Conservation (phyloP, 2,113 vertebrate species). For the Gobius niger region DNA sequence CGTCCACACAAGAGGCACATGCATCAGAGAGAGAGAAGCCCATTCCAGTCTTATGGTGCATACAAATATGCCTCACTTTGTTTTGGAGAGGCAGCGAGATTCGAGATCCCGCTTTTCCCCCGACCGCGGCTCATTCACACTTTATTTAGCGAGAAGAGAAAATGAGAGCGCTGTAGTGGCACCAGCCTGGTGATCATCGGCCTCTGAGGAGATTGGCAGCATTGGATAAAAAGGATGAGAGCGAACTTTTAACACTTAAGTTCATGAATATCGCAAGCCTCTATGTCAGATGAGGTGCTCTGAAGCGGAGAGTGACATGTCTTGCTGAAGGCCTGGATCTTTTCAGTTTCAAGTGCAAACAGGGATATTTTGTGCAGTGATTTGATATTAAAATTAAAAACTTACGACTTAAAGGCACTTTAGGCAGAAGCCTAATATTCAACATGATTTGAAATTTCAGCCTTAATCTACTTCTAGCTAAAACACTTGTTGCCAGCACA, state of each 20-base stretch:
- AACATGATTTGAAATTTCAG: too few species aligned
- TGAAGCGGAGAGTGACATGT: too few species aligned
- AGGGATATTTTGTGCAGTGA: too few species aligned
- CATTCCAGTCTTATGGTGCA: conserved; percentile 56
- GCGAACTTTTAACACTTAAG: neutral
- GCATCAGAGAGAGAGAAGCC: conserved; percentile 45
- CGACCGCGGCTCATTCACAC: conserved; percentile 31
- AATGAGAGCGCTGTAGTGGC: conserved; percentile 20
- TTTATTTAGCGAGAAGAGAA: conserved; percentile 33
- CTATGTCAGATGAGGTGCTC: neutral
- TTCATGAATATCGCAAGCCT: neutral
- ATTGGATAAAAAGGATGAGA: neutral
- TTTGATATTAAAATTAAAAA: too few species aligned
- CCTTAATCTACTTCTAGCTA: too few species aligned
- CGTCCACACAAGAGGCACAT: conserved; percentile 16
- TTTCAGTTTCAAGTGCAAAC: too few species aligned
- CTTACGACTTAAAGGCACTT: too few species aligned
- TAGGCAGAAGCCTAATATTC: too few species aligned
- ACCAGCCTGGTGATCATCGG: conserved; percentile 12
- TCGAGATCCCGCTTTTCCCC: conserved; percentile 22
- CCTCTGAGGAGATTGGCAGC: neutral
- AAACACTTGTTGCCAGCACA: too few species aligned
- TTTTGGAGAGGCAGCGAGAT: conserved; percentile 39
- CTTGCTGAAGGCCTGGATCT: too few species aligned
- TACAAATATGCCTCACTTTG: conserved; percentile 62